Evolutionary conservation across 2,113 vertebrate species (phyloP).

Genomic region (Rhinichthys klamathensis): DNA sequence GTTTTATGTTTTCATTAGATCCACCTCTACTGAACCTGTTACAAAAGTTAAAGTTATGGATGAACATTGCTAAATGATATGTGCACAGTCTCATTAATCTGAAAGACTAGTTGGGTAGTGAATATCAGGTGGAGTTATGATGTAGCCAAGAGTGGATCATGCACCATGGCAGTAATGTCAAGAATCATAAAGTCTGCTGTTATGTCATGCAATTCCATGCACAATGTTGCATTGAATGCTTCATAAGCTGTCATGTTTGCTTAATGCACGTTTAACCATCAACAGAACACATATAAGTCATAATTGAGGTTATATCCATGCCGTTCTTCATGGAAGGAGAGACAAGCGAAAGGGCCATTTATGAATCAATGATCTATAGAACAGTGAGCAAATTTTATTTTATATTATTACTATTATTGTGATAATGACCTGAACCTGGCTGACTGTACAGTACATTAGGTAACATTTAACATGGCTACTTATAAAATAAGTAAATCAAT

Average conservation of each 20-base stretch:
- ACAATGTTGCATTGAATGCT: conserved; percentile 34
- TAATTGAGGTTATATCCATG: conserved; percentile 4
- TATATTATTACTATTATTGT: background rate
- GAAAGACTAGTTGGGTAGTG: too few relatives aligned
- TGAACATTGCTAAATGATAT: background rate
- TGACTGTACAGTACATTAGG: background rate
- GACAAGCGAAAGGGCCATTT: background rate
- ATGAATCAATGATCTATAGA: background rate
- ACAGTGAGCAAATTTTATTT: background rate
- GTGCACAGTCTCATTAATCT: background rate
- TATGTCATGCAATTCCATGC: background rate
- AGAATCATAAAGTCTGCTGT: conserved; percentile 17
- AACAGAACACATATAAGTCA: conserved; percentile 9
- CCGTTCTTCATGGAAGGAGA: background rate
- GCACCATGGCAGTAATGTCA: conserved; percentile 1
- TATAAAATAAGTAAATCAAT: background rate
- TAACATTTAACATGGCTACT: background rate
- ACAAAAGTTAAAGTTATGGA: background rate
- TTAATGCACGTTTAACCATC: background rate
- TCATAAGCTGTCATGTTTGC: conserved; percentile 16
- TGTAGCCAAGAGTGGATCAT: background rate
- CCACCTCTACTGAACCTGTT: background rate
- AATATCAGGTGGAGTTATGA: background rate
- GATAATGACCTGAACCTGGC: background rate
- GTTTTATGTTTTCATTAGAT: background rate